phyloP scores from a whole-genome alignment of 2,113 vertebrate genomes.

The Cervus canadensis region DNA sequence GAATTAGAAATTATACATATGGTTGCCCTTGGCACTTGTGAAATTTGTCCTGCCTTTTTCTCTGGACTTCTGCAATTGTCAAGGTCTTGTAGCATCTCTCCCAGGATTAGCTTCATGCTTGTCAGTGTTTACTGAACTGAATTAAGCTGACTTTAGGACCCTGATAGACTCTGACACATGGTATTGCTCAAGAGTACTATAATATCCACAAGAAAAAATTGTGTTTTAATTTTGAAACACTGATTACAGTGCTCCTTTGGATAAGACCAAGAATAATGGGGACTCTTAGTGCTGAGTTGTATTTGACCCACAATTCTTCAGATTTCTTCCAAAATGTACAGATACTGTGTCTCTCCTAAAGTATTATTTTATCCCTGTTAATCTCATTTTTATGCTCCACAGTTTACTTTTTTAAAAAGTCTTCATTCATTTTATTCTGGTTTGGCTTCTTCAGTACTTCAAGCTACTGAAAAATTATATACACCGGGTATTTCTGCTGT shows the following conservation, averaged over 20 bases:
- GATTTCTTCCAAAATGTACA: not conserved
- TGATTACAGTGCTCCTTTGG: not conserved
- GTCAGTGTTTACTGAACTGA: not conserved
- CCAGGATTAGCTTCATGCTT: not conserved
- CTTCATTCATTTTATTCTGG: constrained; percentile 20
- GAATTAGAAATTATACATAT: not conserved
- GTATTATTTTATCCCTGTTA: not conserved
- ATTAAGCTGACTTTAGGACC: not conserved
- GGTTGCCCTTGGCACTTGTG: not conserved
- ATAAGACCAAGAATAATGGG: not conserved
- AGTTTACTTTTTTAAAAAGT: not conserved
- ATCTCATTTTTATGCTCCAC: constrained; percentile 15
- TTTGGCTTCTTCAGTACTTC: constrained; percentile 32
- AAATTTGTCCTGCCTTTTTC: not conserved
- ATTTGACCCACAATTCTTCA: not conserved
- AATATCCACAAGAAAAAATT: not conserved
- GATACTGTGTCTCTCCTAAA: not conserved
- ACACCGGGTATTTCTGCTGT: not conserved
- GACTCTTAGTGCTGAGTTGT: constrained; percentile 12
- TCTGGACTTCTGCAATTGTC: not conserved
- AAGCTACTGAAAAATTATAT: not conserved
- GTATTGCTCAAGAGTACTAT: not conserved
- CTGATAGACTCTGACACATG: not conserved
- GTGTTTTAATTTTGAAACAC: not conserved
- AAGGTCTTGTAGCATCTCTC: not conserved